Evolutionary conservation across 2,113 vertebrate genomes (phyloP).

Genomic region (Megaleporinus macrocephalus): DNA sequence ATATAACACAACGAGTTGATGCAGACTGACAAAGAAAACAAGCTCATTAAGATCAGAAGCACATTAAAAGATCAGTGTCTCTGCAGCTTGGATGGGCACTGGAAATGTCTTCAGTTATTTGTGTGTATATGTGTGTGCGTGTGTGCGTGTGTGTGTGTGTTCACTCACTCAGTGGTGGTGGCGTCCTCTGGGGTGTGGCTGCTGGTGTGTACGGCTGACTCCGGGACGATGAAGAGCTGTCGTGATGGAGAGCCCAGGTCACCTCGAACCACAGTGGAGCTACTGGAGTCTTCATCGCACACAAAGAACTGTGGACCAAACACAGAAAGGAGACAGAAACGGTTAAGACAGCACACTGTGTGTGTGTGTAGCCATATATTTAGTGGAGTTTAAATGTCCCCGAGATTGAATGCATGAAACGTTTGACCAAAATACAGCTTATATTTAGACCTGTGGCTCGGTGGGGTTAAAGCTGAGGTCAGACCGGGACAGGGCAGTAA

Average conservation of each 20-base stretch:
- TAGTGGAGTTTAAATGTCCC: no score
- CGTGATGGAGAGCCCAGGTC: conserved; percentile 31
- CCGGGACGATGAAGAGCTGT: conserved; percentile 46
- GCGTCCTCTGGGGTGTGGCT: conserved; percentile 40
- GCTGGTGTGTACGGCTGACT: conserved; percentile 38
- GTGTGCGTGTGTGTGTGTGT: not conserved
- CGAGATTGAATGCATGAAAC: no score
- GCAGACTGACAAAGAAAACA: not conserved
- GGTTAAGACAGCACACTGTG: no score
- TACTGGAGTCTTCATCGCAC: conserved; percentile 54
- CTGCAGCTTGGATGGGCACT: no score
- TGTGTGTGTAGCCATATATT: no score
- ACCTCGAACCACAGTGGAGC: conserved; percentile 18
- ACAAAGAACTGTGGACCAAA: conserved; percentile 55
- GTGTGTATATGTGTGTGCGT: not conserved
- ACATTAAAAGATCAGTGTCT: no score
- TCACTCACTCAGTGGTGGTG: conserved; percentile 48
- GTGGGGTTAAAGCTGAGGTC: no score
- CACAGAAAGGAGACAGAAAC: not conserved
- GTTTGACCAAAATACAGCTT: no score
- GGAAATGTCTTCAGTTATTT: not conserved
- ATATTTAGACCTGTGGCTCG: no score
- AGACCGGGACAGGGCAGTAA: no score
- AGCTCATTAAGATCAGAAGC: no score
- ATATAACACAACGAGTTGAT: no score